Percentiles rank a stretch among this genome's conserved stretches.
Conservation (phyloP, 1,140 invertebrate genomes). For the Hylaeus volcanicus region DNA sequence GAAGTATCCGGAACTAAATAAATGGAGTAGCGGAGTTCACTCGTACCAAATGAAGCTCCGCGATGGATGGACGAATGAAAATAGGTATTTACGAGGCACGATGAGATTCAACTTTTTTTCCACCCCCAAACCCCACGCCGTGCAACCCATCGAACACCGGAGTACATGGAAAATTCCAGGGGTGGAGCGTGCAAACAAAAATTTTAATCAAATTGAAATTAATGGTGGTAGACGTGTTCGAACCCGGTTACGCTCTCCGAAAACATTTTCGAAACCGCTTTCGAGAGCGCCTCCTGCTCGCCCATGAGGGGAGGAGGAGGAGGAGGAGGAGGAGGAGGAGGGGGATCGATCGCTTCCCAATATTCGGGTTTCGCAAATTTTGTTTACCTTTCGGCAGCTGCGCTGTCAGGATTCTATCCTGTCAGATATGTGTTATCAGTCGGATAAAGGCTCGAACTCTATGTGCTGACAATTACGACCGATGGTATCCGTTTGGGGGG, state of each 20-base stretch:
- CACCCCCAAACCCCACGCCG: no score
- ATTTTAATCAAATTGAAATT: constrained; percentile 37
- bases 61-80: neutral
- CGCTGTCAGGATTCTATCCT: constrained; percentile 29
- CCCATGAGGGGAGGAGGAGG: no score
- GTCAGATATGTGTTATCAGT: constrained; percentile 41
- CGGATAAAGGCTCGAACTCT: constrained; percentile 21
- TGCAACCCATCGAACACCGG: no score
- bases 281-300: no score
- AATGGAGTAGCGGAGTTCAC: neutral
- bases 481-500: neutral
- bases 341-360: constrained; percentile 26
- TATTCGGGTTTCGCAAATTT: constrained; percentile 35
- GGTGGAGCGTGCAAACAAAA: constrained; percentile 6
- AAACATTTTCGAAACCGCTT: constrained; percentile 21
- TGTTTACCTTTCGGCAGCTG: constrained; percentile 41
- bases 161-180: neutral
- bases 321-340: no score
- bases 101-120: neutral
- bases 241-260: neutral
- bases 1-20: no score
- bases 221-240: constrained; percentile 19
- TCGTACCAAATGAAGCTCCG: neutral
- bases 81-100: neutral
- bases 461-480: constrained; percentile 40